Evolutionary conservation across 2,888 invertebrate genomes (phyloP).

Genomic region (Hipparchia sbordonii): DNA sequence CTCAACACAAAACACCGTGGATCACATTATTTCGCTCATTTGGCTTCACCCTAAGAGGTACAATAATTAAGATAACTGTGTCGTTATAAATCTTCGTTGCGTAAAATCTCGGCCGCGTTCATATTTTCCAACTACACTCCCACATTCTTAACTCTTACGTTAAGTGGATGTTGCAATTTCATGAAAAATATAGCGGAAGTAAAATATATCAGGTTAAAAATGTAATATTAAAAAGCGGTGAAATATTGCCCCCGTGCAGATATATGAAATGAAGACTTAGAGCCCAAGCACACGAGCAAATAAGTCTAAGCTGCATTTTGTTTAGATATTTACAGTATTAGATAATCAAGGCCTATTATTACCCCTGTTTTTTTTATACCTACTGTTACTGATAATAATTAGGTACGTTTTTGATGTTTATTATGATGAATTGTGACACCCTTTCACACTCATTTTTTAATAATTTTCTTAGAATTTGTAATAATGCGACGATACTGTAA

Average conservation of each 20-base stretch:
- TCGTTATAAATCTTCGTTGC: constrained; percentile 73
- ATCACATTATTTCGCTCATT: too few species aligned
- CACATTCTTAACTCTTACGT: constrained; percentile 68
- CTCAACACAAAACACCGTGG: too few species aligned
- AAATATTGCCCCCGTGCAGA: constrained; percentile 15
- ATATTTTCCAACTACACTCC: constrained; percentile 68
- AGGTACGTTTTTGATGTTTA: too few species aligned
- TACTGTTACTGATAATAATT: too few species aligned
- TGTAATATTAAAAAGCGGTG: constrained; percentile 30
- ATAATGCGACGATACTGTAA: too few species aligned
- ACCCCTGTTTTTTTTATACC: too few species aligned
- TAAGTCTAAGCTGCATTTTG: background rate
- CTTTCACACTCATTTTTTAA: too few species aligned
- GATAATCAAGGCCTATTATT: too few species aligned
- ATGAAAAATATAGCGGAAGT: constrained; percentile 65
- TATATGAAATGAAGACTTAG: background rate
- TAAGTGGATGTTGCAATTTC: constrained; percentile 70
- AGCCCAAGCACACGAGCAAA: background rate
- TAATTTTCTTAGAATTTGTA: too few species aligned
- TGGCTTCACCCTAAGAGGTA: background rate
- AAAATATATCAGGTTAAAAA: constrained; percentile 44
- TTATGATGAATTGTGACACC: too few species aligned
- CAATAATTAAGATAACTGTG: constrained; percentile 53
- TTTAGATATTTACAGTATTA: background rate
- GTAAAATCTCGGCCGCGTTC: constrained; percentile 62